phyloP scores from a whole-genome alignment of 2,113 vertebrate genomes.

The Myiopsitta monachus region DNA sequence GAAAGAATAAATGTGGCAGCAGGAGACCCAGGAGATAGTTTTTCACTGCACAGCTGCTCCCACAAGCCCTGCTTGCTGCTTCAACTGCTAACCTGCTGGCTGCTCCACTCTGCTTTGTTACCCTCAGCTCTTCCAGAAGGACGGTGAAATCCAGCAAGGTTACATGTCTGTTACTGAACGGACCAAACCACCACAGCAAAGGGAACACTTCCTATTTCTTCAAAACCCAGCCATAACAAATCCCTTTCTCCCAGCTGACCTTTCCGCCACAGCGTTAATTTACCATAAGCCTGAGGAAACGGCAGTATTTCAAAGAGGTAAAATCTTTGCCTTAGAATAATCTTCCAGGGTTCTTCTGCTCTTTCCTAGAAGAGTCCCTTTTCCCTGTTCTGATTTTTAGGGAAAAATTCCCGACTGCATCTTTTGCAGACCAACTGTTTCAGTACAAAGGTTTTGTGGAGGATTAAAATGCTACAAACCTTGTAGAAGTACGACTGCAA shows the following conservation, averaged over 20 bases:
- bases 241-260: not conserved
- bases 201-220: not conserved
- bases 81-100: not conserved
- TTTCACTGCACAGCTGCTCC: not conserved
- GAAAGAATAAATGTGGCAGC: not conserved
- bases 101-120: not conserved
- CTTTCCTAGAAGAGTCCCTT: not conserved
- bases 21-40: fast-evolving
- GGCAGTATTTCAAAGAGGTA: not conserved
- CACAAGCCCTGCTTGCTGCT: not conserved
- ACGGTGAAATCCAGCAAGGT: not conserved
- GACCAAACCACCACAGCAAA: not conserved
- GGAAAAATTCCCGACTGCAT: not conserved
- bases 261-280: not conserved
- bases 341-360: not conserved
- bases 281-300: not conserved
- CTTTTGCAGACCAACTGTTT: not conserved
- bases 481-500: not conserved
- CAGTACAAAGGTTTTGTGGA: not conserved
- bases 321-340: not conserved
- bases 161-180: not conserved
- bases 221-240: not conserved
- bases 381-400: not conserved
- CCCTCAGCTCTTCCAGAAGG: not conserved
- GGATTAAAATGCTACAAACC: not conserved